phyloP scores from a whole-genome alignment of 1,140 invertebrate genomes.

The Drosophila kurseongensis region DNA sequence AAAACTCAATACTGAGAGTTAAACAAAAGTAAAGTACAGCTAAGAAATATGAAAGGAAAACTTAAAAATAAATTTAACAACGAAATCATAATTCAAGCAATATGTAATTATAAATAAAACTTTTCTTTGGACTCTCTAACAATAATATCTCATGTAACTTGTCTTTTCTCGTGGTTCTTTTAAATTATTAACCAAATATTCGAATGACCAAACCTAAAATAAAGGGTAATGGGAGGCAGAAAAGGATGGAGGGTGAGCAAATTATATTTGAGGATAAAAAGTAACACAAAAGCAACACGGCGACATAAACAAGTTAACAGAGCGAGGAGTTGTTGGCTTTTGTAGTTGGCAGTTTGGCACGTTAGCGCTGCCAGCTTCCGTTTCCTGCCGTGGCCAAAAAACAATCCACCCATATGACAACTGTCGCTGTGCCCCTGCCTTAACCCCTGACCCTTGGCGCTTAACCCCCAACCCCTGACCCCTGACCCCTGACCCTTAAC shows the following conservation, averaged over 20 bases:
- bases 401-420: slow-evolving; percentile 81
- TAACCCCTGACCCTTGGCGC: background rate
- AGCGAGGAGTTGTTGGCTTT: slow-evolving; percentile 47
- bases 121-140: too few species aligned
- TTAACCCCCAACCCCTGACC: slow-evolving; percentile 1
- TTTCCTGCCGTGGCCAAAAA: slow-evolving; percentile 65
- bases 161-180: background rate
- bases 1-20: too few species aligned
- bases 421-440: slow-evolving; percentile 45
- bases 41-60: too few species aligned
- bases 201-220: background rate
- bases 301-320: slow-evolving; percentile 79
- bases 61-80: too few species aligned
- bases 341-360: slow-evolving; percentile 60
- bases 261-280: slow-evolving; percentile 69
- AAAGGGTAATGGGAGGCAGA: background rate
- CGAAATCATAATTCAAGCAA: too few species aligned
- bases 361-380: slow-evolving; percentile 70
- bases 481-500: background rate
- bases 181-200: background rate
- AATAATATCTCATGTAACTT: too few species aligned
- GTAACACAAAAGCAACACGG: slow-evolving; percentile 69
- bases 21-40: too few species aligned
- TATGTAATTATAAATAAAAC: too few species aligned
- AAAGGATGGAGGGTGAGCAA: slow-evolving; percentile 26